phyloP scores from a whole-genome alignment of 2,797 vertebrate genomes.

The Danio kyathit region DNA sequence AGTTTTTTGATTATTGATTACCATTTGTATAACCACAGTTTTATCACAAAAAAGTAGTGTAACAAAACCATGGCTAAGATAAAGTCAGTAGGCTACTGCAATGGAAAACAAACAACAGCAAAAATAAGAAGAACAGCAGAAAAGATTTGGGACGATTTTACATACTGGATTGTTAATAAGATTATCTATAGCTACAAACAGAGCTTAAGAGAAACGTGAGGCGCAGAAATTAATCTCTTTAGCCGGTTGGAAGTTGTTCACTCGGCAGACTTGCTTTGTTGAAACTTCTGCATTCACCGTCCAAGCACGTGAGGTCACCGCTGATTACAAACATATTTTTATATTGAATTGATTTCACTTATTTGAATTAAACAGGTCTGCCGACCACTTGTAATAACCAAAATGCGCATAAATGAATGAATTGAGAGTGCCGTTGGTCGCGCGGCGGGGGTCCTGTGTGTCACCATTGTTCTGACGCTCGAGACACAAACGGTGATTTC shows the following conservation, averaged over 20 bases:
- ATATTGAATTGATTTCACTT: not conserved
- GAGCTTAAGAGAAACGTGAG: constrained; percentile 73
- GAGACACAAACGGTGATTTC: constrained; percentile 79
- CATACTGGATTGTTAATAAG: not conserved
- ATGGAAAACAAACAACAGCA: not conserved
- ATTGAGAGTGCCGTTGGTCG: constrained; percentile 74
- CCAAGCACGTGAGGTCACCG: constrained; percentile 49
- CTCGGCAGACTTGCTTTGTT: constrained; percentile 75
- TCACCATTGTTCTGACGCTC: constrained; percentile 77
- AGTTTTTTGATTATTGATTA: too few relatives aligned
- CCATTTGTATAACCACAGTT: too few relatives aligned
- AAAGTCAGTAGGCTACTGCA: not conserved
- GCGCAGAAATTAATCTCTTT: constrained; percentile 76
- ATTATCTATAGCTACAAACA: constrained; percentile 27
- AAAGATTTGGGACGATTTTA: not conserved
- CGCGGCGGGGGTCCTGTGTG: constrained; percentile 71
- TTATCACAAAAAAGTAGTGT: too few relatives aligned
- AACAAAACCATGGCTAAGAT: too few relatives aligned
- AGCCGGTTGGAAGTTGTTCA: constrained; percentile 74
- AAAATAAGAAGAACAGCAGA: constrained; percentile 1
- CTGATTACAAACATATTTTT: not conserved
- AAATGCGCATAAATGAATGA: constrained; percentile 55
- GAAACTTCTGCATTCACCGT: constrained; percentile 38
- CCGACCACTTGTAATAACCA: constrained; percentile 18
- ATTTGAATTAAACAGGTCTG: constrained; percentile 23